Evolutionary conservation across 2,888 invertebrate species (phyloP), one percentile per base, ranked within the genome.

Genomic region (Eupithecia abbreviata): DNA sequence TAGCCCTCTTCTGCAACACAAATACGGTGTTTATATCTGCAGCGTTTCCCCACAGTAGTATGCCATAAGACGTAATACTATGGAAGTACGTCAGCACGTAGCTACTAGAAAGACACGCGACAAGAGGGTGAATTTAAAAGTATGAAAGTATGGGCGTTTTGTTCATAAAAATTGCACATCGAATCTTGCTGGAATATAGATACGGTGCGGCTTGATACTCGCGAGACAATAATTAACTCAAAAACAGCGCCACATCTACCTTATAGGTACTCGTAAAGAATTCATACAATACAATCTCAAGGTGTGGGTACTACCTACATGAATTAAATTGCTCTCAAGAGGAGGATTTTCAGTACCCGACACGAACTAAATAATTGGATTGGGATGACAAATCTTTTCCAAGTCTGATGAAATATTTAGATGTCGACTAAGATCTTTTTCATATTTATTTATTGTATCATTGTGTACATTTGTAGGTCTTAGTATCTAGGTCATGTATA

Each of bases 291-390:
- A 89, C 85, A 86, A 88, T 87, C 85, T 87, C 84, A 82, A 78
- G 81, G 85, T 85, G 85, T 15, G 67, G 15, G 4, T 51, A 15
- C 5, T 66, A 66, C 13, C 13, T 42, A 87, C 90, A 92, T 92
- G 92, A 93, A 92, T 93, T 92, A 92, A 88, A 88, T 84, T 87
- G 86, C 86, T 85, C 90, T 89, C 86, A 80, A 84, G 88, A 89
- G 89, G 85, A 88, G 86, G 88, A 90, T 90, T 89, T 90, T 89
- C 42, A 90, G 89, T 90, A 87, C 88, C 90, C 88, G 91, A 90
- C 90, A 88, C 86, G 84, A 85, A 87, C 89, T 92, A 91, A 92
- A 92, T 93, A 93, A 93, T 92, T 92, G 91, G 91, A 84, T 85
- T 84, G 82, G 86, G 88, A 85, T 87, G 90, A 91, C 89, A 90